A percentile compares a stretch with the other conserved stretches of the same genome.
Evolutionary conservation across 2,888 invertebrate genomes (phyloP).

Genomic region (Entomobrya multifasciata): DNA sequence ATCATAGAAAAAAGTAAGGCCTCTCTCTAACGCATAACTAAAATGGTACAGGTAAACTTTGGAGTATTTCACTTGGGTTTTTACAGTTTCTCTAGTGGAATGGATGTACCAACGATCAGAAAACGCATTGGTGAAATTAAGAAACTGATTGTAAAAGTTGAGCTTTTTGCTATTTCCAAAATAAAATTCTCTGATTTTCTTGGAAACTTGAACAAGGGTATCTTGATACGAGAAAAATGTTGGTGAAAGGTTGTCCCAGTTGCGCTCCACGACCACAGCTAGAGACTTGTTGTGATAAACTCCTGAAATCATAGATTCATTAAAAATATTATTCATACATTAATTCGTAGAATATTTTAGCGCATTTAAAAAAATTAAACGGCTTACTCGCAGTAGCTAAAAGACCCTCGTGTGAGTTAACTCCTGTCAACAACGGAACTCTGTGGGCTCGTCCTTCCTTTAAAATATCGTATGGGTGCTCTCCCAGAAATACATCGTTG

Average conservation of each 20-base stretch:
- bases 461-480: slow-evolving; percentile 77
- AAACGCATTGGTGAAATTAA: slow-evolving; percentile 74
- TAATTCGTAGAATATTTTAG: too few species aligned
- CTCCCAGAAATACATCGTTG: slow-evolving; percentile 61
- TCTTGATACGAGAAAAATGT: slow-evolving; percentile 65
- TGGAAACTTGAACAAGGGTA: slow-evolving; percentile 33
- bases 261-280: slow-evolving; percentile 50
- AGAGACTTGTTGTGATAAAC: slow-evolving; percentile 63
- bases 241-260: slow-evolving; percentile 73
- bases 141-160: slow-evolving; percentile 61
- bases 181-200: slow-evolving; percentile 64
- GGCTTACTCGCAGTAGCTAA: slow-evolving; percentile 74
- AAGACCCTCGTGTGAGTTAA: slow-evolving; percentile 77
- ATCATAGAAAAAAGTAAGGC: slow-evolving; percentile 71
- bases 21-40: slow-evolving; percentile 69
- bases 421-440: slow-evolving; percentile 74
- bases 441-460: slow-evolving; percentile 66
- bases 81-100: slow-evolving; percentile 70
- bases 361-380: too few species aligned
- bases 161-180: slow-evolving; percentile 39
- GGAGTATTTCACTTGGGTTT: slow-evolving; percentile 71
- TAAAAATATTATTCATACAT: too few species aligned
- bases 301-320: too few species aligned
- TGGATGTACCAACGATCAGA: slow-evolving; percentile 77
- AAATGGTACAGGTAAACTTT: slow-evolving; percentile 75